These are phyloP conservation scores for Temnothorax rugatulus DNA, from an alignment of 2,888 invertebrate genomes.

Conservation along the genomic window DNA sequence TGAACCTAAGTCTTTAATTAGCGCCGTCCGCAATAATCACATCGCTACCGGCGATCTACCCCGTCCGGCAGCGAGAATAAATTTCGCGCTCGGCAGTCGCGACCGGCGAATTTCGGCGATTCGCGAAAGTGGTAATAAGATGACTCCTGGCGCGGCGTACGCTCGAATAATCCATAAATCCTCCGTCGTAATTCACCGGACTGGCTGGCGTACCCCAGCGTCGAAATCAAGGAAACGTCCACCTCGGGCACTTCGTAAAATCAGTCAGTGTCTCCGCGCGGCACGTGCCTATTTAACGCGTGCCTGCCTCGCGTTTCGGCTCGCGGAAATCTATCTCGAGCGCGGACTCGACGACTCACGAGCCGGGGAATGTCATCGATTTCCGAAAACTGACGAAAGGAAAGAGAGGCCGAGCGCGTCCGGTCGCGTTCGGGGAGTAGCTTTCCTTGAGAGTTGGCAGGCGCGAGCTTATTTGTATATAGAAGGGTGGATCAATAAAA, in stretches of 20 bases:
- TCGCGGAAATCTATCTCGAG: constrained; percentile 2
- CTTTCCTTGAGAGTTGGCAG: constrained; percentile 78
- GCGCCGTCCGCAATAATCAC: constrained; percentile 60
- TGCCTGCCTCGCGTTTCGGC: background rate
- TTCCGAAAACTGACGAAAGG: constrained; percentile 17
- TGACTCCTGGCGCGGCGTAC: background rate
- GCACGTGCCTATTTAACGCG: constrained; percentile 18
- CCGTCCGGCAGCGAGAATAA: constrained; percentile 14
- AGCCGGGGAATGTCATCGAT: constrained; percentile 32
- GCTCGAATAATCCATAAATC: constrained; percentile 18
- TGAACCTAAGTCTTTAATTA: constrained; percentile 73
- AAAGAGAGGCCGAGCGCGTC: constrained; percentile 6
- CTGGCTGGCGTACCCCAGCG: background rate
- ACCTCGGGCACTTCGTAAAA: constrained; percentile 10
- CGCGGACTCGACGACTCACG: background rate
- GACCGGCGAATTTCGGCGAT: constrained; percentile 15
- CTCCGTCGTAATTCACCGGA: background rate
- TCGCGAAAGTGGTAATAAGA: constrained; percentile 13
- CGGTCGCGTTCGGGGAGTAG: constrained; percentile 64
- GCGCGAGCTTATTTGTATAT: constrained; percentile 83
- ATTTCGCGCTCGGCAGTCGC: background rate
- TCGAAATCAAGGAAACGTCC: constrained; percentile 13
- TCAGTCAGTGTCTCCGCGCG: constrained; percentile 2
- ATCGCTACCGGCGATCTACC: constrained; percentile 53
- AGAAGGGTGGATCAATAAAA: constrained; percentile 85